Conservation (phyloP, 2,888 invertebrate genomes). For the Helobdella robusta region DNA sequence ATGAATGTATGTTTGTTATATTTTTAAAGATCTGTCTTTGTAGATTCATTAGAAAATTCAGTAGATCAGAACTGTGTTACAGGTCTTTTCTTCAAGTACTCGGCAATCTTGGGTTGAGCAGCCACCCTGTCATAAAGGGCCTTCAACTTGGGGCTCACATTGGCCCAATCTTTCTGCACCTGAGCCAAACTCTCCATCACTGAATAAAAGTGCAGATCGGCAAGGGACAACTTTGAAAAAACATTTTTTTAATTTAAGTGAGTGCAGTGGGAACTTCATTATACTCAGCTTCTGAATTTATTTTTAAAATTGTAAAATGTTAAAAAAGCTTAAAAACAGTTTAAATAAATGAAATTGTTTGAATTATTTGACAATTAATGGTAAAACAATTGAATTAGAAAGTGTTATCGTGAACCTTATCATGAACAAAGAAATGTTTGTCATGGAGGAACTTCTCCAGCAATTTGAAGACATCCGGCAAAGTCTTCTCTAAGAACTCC, state of each 20-base stretch:
- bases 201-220: constrained; percentile 25
- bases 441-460: constrained; percentile 24
- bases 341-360: background rate
- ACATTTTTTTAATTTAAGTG: too few relatives aligned
- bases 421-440: constrained; percentile 22
- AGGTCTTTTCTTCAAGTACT: constrained; percentile 24
- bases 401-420: constrained; percentile 13
- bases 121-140: constrained; percentile 24
- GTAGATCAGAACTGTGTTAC: constrained; percentile 18
- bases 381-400: background rate
- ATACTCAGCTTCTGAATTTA: too few relatives aligned
- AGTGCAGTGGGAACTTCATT: too few relatives aligned
- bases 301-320: too few relatives aligned
- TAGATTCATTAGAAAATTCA: too few relatives aligned
- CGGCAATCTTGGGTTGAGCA: constrained; percentile 19
- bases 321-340: background rate
- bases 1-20: too few relatives aligned
- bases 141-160: constrained; percentile 17
- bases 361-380: background rate
- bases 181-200: constrained; percentile 8
- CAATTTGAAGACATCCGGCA: background rate
- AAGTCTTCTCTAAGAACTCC: constrained; percentile 13
- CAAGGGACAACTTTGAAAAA: constrained; percentile 23
- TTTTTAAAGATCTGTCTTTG: too few relatives aligned
- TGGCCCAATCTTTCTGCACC: background rate